phyloP scores from a whole-genome alignment of 2,113 vertebrate species.

The Piliocolobus tephrosceles region DNA sequence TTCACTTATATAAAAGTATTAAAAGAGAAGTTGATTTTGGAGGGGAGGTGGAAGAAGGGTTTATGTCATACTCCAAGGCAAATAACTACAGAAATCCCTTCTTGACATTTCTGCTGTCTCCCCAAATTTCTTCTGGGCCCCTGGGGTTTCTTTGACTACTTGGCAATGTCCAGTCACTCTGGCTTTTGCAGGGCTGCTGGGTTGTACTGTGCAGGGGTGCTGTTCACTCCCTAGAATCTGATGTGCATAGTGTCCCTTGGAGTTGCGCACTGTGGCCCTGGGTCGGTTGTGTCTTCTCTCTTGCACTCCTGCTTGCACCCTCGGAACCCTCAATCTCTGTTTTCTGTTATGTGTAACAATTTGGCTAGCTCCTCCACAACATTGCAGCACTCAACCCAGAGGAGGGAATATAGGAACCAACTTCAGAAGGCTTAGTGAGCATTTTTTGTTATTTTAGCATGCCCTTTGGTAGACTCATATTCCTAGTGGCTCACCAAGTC shows the following conservation, averaged over 20 bases:
- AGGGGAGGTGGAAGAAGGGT: not conserved
- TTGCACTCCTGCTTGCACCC: not conserved
- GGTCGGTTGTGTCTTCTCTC: not conserved
- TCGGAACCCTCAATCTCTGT: not conserved
- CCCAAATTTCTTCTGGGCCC: not conserved
- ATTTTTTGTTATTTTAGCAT: constrained; percentile 23
- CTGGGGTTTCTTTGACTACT: not conserved
- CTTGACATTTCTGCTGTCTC: not conserved
- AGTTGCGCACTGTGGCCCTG: not conserved
- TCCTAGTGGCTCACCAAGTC: not conserved
- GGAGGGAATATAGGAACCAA: not conserved
- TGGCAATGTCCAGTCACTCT: not conserved
- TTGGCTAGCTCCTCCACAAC: not conserved
- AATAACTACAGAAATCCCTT: constrained; percentile 4
- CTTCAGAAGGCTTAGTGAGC: not conserved
- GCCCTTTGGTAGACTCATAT: not conserved
- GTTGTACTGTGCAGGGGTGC: not conserved
- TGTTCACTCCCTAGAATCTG: not conserved
- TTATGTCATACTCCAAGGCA: not conserved
- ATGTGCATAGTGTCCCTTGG: not conserved
- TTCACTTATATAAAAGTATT: constrained; percentile 16
- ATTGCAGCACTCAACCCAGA: not conserved
- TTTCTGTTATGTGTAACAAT: not conserved
- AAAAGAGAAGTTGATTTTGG: constrained; percentile 16
- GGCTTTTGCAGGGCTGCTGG: not conserved